Percentiles rank a stretch among this genome's conserved stretches.
phyloP scores from a whole-genome alignment of 2,888 invertebrate genomes.

The Eupeodes latifasciatus region DNA sequence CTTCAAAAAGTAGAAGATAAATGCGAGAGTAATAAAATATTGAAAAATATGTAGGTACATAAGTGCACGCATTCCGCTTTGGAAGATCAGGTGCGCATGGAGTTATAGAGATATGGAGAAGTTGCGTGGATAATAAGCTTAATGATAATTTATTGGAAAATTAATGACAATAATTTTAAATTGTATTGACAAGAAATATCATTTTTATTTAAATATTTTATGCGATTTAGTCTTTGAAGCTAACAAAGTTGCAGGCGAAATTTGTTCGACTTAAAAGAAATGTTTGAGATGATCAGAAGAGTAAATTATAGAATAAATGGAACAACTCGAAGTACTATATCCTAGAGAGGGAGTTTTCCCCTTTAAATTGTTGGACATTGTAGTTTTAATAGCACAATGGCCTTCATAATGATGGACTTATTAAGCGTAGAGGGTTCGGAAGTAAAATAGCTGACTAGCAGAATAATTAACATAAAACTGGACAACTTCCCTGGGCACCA shows the following conservation, averaged over 20 bases:
- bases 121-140: constrained; percentile 47
- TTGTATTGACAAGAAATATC: constrained; percentile 48
- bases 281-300: no score
- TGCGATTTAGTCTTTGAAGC: background rate
- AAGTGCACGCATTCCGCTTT: constrained; percentile 6
- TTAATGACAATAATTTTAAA: constrained; percentile 45
- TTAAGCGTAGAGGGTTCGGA: no score
- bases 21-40: constrained; percentile 48
- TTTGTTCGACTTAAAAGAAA: background rate
- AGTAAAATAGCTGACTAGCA: no score
- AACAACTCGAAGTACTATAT: no score
- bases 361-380: no score
- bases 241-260: constrained; percentile 17
- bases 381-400: no score
- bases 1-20: constrained; percentile 23
- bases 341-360: no score
- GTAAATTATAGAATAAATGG: no score
- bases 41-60: constrained; percentile 27
- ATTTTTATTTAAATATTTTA: background rate
- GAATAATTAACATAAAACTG: no score
- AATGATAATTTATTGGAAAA: constrained; percentile 54
- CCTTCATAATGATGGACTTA: no score
- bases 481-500: no score
- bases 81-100: constrained; percentile 1
- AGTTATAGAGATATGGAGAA: background rate